These are phyloP conservation scores for Struthio camelus DNA, from an alignment of 2,113 vertebrate genomes.

Conservation along the genomic window DNA sequence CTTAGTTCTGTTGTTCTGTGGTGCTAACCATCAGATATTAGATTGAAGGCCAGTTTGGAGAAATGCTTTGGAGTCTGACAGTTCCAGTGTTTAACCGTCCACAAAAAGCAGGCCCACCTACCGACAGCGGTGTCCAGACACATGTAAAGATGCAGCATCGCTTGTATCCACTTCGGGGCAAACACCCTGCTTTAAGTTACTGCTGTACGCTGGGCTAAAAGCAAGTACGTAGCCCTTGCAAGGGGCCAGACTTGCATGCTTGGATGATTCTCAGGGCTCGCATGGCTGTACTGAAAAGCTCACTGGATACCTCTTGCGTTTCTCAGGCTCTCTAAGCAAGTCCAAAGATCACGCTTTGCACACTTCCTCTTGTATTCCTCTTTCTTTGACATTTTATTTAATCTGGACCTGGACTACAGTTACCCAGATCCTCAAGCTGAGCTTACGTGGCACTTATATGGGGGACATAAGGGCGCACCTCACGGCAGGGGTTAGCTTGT, in stretches of 20 bases:
- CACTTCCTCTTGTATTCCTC: neutral
- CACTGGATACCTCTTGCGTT: neutral
- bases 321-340: neutral
- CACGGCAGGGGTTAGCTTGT: neutral
- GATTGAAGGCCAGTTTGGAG: neutral
- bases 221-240: accelerated
- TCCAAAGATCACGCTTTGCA: neutral
- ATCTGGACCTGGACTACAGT: too few relatives aligned
- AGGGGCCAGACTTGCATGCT: neutral
- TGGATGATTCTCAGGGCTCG: neutral
- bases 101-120: neutral
- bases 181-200: neutral
- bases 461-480: neutral
- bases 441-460: neutral
- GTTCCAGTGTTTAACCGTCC: neutral
- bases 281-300: neutral
- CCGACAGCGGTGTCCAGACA: neutral
- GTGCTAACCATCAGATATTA: neutral
- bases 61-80: neutral
- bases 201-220: accelerated
- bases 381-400: neutral
- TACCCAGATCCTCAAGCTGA: neutral
- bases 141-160: accelerated
- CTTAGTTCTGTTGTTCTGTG: neutral
- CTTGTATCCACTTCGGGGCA: neutral